A percentile compares a stretch with the other conserved stretches of the same genome.
Evolutionary conservation across 1,140 invertebrate species (phyloP).

Genomic region (Pemphigus obesinymphae): DNA sequence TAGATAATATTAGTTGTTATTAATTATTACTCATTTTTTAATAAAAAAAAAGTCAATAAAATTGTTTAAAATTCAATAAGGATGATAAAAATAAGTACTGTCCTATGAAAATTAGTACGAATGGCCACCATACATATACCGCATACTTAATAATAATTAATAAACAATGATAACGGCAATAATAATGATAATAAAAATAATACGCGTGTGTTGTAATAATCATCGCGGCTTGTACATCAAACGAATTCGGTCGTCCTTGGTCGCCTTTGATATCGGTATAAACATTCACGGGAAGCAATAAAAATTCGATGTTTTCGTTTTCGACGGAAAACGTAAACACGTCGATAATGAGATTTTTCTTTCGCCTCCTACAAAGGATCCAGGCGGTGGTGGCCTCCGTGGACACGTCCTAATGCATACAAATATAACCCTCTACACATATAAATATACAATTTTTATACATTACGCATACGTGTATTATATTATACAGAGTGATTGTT

Average conservation of each 20-base stretch:
- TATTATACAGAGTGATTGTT: too few species aligned
- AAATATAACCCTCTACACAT: neutral
- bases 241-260: neutral
- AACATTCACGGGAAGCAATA: constrained; percentile 29
- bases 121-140: too few species aligned
- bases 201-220: neutral
- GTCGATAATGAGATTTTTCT: constrained; percentile 32
- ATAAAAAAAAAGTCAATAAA: too few species aligned
- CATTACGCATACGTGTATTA: neutral
- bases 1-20: too few species aligned
- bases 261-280: constrained; percentile 32
- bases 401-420: neutral
- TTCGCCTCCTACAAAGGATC: constrained; percentile 4
- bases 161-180: too few species aligned
- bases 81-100: too few species aligned
- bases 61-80: too few species aligned
- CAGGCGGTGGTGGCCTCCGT: neutral
- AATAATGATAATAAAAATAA: neutral
- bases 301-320: constrained; percentile 22
- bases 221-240: constrained; percentile 11
- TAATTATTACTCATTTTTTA: too few species aligned
- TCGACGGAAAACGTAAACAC: constrained; percentile 31
- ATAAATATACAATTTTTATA: neutral
- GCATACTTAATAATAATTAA: too few species aligned
- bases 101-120: too few species aligned